Percentiles rank a stretch among this genome's conserved stretches.
phyloP scores from a whole-genome alignment of 2,797 vertebrate genomes.

The Remorina albescens region DNA sequence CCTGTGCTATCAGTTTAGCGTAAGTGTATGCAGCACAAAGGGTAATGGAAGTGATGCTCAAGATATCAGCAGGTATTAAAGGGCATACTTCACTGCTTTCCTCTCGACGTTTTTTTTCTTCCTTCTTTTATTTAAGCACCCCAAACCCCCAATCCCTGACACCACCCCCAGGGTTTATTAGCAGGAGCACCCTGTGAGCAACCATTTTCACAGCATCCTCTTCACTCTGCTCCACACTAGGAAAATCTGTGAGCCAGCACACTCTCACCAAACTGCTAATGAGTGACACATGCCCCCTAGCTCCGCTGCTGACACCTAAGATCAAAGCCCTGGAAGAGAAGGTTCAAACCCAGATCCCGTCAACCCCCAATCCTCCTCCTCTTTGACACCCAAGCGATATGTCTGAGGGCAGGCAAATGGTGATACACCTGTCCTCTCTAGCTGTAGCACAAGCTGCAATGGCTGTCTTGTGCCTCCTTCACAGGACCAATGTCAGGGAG shows the following conservation, averaged over 20 bases:
- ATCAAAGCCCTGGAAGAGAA: constrained; percentile 82
- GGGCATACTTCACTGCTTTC: constrained; percentile 33
- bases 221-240: constrained; percentile 48
- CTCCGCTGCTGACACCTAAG: constrained; percentile 76
- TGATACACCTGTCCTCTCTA: constrained; percentile 79
- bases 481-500: constrained; percentile 11
- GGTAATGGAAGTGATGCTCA: constrained; percentile 46
- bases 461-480: constrained; percentile 27
- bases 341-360: constrained; percentile 48
- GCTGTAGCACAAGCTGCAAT: constrained; percentile 34
- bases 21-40: constrained; percentile 63
- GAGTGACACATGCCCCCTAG: constrained; percentile 78
- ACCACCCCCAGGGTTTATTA: constrained; percentile 70
- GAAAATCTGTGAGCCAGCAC: constrained; percentile 61
- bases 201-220: constrained; percentile 77
- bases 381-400: constrained; percentile 78
- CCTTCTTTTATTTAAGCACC: not conserved
- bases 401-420: constrained; percentile 80
- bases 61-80: constrained; percentile 59
- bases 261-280: constrained; percentile 83
- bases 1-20: constrained; percentile 80
- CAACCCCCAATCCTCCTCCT: constrained; percentile 58
- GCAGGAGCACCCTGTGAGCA: constrained; percentile 64
- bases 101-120: constrained; percentile 30
- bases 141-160: constrained; percentile 42